Evolutionary conservation across 1,140 invertebrate genomes (phyloP).

Genomic region (Neuroterus valhalla): DNA sequence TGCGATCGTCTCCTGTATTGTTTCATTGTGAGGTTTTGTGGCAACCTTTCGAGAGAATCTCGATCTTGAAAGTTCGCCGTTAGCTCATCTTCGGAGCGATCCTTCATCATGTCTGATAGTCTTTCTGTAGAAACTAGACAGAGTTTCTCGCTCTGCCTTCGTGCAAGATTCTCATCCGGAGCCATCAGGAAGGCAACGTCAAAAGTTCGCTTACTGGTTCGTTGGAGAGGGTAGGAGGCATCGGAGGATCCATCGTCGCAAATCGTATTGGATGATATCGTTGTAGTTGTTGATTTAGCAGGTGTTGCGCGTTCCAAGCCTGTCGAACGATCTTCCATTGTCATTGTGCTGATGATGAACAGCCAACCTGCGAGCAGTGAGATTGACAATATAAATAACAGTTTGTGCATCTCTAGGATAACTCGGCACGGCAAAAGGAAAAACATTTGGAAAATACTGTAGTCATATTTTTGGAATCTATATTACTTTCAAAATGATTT

Average conservation of each 20-base stretch:
- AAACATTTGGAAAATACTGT: too few species aligned
- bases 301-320: conserved; percentile 70
- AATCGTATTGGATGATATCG: conserved; percentile 52
- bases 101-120: conserved; percentile 45
- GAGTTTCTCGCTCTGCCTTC: conserved; percentile 80
- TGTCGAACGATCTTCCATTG: conserved; percentile 74
- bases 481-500: too few species aligned
- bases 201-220: conserved; percentile 83
- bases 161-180: conserved; percentile 85
- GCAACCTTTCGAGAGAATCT: conserved; percentile 52
- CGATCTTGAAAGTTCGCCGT: conserved; percentile 43
- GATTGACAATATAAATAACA: background rate
- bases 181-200: conserved; percentile 92
- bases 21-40: conserved; percentile 65
- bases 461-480: too few species aligned
- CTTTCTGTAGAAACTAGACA: conserved; percentile 36
- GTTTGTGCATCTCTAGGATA: background rate
- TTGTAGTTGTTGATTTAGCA: conserved; percentile 61
- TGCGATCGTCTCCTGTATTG: conserved; percentile 56
- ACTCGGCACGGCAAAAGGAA: too few species aligned
- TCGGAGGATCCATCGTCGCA: conserved; percentile 63
- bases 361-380: conserved; percentile 46
- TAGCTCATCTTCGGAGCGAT: conserved; percentile 44
- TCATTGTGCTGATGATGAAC: conserved; percentile 66
- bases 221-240: conserved; percentile 68